Base-by-base conservation (phyloP, 2,888 invertebrate genomes). In the Chromoteleia sp. region DNA sequence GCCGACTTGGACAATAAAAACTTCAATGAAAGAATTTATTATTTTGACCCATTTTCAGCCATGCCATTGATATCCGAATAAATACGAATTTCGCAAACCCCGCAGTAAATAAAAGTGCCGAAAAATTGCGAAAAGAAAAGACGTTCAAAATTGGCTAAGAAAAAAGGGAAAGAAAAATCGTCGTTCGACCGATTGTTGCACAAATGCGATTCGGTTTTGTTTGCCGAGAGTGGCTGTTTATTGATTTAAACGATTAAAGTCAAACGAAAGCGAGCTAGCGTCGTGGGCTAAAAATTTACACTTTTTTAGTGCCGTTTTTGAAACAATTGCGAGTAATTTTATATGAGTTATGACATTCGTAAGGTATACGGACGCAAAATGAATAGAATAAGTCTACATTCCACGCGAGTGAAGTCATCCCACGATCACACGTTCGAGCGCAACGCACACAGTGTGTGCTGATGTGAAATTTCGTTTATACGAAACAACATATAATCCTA, bases 321-420 rank as follows among this genome's bases (percentile, higher is more conserved):
- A 63, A 19, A 58, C 58, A 65, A 39, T 74, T 65, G 65, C 36
- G 17, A 43, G 29, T 39, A 25, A 65, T 65, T 58, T 59, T 58
- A 2, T 75, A 14, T 39, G 41, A 75, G 58, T 75, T 75, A 75
- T 67, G 75, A 75, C 58, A 75, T 50, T 67, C 58, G 36, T 56
- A 67, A 67, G 75, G 58, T 65, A 59, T 71, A 84, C 52, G 59
- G 61, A 78, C 71, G 65, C 61, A 39, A 61, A 39, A 30, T 14
- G 45, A 56, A 73, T 67, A 82, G 75, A 74, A 71, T 71, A 74
- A 74, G 71, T 50, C 83, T 84, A 83, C 87, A 89, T 89, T 88
- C 87, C 87, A 76, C 50, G 63, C 30, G 83, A 82, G 70, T 86
- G 83, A 85, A 86, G 85, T 87, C 88, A 88, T 63, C 70, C 43